phyloP scores from a whole-genome alignment of 2,888 invertebrate species.

The Phyllotreta cruciferae region DNA sequence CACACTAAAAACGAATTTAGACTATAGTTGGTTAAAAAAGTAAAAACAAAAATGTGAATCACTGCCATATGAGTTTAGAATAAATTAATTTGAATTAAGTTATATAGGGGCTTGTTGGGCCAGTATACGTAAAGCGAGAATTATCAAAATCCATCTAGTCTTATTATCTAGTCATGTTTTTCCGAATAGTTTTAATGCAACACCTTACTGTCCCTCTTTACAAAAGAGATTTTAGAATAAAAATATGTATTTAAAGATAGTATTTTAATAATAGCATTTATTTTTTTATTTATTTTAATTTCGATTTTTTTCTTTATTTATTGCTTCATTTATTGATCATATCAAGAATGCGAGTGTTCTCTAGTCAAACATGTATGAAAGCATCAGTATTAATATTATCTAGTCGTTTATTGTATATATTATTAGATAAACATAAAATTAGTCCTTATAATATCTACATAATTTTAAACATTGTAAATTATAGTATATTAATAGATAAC shows the following conservation, averaged over 20 bases:
- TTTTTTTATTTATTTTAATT: conserved; percentile 15
- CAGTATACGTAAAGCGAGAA: conserved; percentile 28
- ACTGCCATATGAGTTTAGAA: conserved; percentile 32
- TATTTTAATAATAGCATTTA: not conserved
- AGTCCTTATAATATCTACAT: not conserved
- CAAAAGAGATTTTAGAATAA: no score
- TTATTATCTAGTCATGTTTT: not conserved
- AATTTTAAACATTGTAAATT: conserved; percentile 5
- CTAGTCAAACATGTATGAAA: conserved; percentile 37
- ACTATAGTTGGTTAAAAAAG: conserved; percentile 25
- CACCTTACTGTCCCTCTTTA: no score
- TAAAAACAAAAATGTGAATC: conserved; percentile 22
- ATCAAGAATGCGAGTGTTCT: conserved; percentile 38
- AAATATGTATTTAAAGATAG: no score
- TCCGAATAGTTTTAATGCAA: no score
- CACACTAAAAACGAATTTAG: conserved; percentile 53
- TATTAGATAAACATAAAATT: not conserved
- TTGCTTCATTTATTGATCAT: conserved; percentile 35
- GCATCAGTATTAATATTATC: conserved; percentile 6
- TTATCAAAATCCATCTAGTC: conserved; percentile 20
- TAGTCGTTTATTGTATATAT: conserved; percentile 10
- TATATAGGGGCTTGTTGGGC: conserved; percentile 23
- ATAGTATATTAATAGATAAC: not conserved
- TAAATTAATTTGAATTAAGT: conserved; percentile 7
- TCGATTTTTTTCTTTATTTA: conserved; percentile 28